Base-by-base conservation (phyloP, 2,113 vertebrate genomes). In the Prunella fulvescens region DNA sequence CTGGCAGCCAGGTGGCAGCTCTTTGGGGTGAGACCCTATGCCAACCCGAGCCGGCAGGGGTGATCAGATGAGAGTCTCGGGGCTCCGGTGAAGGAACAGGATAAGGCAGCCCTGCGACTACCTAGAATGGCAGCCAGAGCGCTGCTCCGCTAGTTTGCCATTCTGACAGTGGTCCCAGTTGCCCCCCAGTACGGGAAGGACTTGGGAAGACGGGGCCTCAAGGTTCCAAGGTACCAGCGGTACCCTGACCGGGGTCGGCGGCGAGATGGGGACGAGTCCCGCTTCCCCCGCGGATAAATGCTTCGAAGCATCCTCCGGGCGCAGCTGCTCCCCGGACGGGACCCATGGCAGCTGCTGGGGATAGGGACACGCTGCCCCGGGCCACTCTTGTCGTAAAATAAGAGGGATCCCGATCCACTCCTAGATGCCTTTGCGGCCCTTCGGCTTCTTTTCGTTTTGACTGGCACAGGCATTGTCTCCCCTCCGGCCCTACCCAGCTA, bases 401-500 rank as follows among this genome's bases (percentile, higher is more conserved):
- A 40, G 37, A n/a, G 54, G 11, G 31, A 44, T 35, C 14, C 10
- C 11, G 2, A 53, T 31, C 35, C n/a, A 19, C 7, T 42, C 5
- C 4, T 50, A 3, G 1, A 10, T 28, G 56, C 2, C 31, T 20
- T 22, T 33, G 23, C 3, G 23, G 14, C 29, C n/a, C 20, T 16
- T 25, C 11, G 19, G 4, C 10, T 88, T 60, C 16, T 42, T 72
- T 60, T 60, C 37, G 2, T 53, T 81, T 31, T 5, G 11, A 14
- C 12, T 15, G 26, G 24, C 48, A 9, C 7, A 44, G 37, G n/a
- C 69, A 69, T 78, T 62, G 23, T 24, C 3, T 10, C 5, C 14
- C 0, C 11, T 33, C 11, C 6, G 2, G 8, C 35, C 12, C 24
- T 71, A 54, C 1, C 4, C 47, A 29, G 35, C 7, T 3, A 11